These are phyloP conservation scores for Paedocypris micromegethes DNA, from an alignment of 2,797 vertebrate genomes.

Conservation along the genomic window DNA sequence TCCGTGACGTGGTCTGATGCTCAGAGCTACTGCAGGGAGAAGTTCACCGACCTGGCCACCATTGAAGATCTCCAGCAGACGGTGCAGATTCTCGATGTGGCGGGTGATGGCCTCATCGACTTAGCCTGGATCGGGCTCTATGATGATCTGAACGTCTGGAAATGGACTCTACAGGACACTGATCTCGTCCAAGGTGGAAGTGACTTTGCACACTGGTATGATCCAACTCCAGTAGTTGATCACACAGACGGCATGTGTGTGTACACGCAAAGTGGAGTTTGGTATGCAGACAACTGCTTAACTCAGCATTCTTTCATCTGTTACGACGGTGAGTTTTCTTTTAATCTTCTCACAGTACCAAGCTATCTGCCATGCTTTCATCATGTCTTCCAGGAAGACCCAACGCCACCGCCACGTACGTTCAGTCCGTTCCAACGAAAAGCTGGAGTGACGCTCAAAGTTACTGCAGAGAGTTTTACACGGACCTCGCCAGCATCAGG, in stretches of 20 bases:
- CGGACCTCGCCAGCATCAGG: slow-evolving; percentile 15
- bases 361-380: not conserved
- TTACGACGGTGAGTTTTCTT: slow-evolving; percentile 24
- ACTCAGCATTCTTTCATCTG: not conserved
- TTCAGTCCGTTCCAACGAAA: not conserved
- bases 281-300: not conserved
- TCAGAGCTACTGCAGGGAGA: slow-evolving; percentile 12
- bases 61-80: not conserved
- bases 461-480: slow-evolving; percentile 25
- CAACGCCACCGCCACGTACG: slow-evolving; percentile 7
- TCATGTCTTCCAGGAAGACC: slow-evolving; percentile 7
- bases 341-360: not conserved
- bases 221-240: not conserved
- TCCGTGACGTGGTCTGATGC: slow-evolving; percentile 48
- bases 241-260: not conserved
- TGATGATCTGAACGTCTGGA: slow-evolving; percentile 43
- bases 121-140: slow-evolving; percentile 51
- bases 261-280: not conserved
- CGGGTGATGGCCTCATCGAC: not conserved
- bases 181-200: not conserved
- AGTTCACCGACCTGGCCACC: slow-evolving; percentile 43
- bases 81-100: not conserved
- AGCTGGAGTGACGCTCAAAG: slow-evolving; percentile 33
- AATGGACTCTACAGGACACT: slow-evolving; percentile 38
- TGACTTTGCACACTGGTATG: slow-evolving; percentile 29